phyloP scores from a whole-genome alignment of 92 coral and sea anemone species.

The Epizoanthus scotinus region DNA sequence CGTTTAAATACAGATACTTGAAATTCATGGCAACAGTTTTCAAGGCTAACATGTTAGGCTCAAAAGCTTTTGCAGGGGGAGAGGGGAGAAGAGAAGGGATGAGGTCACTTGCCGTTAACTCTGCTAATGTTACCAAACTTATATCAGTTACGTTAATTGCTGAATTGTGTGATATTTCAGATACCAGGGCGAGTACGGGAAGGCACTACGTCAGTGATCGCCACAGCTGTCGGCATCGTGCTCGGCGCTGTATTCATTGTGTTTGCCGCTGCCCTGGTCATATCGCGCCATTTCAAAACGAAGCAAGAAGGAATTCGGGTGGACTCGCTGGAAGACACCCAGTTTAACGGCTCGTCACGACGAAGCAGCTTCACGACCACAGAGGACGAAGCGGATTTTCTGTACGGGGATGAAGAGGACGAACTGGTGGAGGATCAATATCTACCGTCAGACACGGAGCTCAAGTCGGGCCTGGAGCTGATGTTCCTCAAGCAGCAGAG shows the following conservation, averaged over 20 bases:
- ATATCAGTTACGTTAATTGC: too few species aligned
- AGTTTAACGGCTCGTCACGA: conserved; percentile 77
- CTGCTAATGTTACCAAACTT: too few species aligned
- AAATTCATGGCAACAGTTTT: too few species aligned
- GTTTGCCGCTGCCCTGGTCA: conserved; percentile 59
- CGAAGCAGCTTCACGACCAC: conserved; percentile 80
- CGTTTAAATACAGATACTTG: too few species aligned
- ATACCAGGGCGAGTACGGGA: conserved; percentile 75
- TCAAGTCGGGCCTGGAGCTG: conserved; percentile 94
- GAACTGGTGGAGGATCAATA: conserved; percentile 95
- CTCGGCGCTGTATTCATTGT: conserved; percentile 80
- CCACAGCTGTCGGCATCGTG: conserved; percentile 82
- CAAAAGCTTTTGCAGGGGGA: too few species aligned
- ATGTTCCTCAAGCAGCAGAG: conserved; percentile 97
- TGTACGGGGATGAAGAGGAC: conserved; percentile 91
- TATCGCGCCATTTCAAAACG: conserved; percentile 58
- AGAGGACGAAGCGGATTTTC: conserved; percentile 79
- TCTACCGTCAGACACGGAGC: conserved; percentile 93
- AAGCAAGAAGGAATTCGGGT: conserved; percentile 54
- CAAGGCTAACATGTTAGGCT: too few species aligned
- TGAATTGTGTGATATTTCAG: conserved; percentile 35
- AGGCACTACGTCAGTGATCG: conserved; percentile 73
- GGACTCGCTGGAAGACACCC: conserved; percentile 73
- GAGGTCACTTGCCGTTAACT: too few species aligned
- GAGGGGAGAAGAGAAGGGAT: too few species aligned